Base-by-base conservation (phyloP, 2,113 vertebrate genomes). In the Gasterosteus aculeatus region DNA sequence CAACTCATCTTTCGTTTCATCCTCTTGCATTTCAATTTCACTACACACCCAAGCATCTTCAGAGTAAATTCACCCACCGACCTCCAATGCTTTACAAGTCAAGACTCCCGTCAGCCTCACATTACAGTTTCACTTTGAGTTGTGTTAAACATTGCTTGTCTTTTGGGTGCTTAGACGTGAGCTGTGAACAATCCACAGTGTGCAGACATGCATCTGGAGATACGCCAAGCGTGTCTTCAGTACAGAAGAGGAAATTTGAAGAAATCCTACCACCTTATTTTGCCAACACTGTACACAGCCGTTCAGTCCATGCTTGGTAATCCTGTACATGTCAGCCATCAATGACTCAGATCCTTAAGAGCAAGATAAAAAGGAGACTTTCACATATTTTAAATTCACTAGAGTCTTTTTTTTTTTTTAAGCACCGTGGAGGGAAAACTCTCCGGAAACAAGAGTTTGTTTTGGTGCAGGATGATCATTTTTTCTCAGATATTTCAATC, bases 401-500 rank as follows among this genome's bases (percentile, higher is more conserved):
- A 71, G 67, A 83, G 18, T 38, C 5, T 9, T 39, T 4, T 44
- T 39, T 41, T 22, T 61, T 61, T 14, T 22, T 14, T 31, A 19
- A 63, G 16, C 10, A 54, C 18, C 16, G 19, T 39, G 38, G n/a
- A 78, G 47, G 46, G 54, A 47, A 54, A 49, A 19, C 0, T 56
- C 14, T 71, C 15, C 74, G 49, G 19, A 64, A 63, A 60, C 0
- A 39, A 10, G 9, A 10, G 3, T 58, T 38, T 74, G 57, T 69
- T 79, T 79, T 71, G 58, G 35, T 53, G 41, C 10, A 4, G 18
- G n/a, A 58, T 47, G 57, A 10, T 10, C 62, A 4, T 75, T 74
- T 86, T 79, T 86, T 79, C 44, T 80, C 46, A 69, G 53, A 66
- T 73, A 54, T 83, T 68, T 71, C 72, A 42, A 75, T 75, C 22